phyloP scores from a whole-genome alignment of 2,113 vertebrate genomes.

The Acanthochromis polyacanthus region DNA sequence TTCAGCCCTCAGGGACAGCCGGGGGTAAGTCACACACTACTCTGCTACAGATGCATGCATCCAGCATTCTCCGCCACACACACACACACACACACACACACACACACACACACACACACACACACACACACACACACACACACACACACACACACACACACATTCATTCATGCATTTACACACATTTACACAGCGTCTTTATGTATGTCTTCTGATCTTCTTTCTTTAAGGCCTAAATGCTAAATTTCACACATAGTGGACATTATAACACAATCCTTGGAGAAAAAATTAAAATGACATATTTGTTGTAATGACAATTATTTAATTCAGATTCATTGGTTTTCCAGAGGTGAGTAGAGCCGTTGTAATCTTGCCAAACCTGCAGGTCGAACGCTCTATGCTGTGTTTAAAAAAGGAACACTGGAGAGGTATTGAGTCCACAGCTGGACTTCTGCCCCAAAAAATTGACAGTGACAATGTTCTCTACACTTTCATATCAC shows the following conservation, averaged over 20 bases:
- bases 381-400: conserved; percentile 2
- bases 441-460: background rate
- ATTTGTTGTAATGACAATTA: no score
- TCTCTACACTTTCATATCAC: background rate
- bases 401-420: background rate
- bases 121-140: conserved; percentile 24
- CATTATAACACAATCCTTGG: background rate
- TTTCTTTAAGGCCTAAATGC: conserved; percentile 4
- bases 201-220: background rate
- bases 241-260: background rate
- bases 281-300: background rate
- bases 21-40: conserved; percentile 79
- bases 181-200: background rate
- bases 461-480: background rate
- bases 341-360: background rate
- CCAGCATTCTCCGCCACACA: conserved; percentile 15
- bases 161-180: conserved; percentile 24
- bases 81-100: conserved; percentile 2
- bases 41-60: conserved; percentile 47
- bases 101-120: no score
- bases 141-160: no score
- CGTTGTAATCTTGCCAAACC: background rate
- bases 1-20: conserved; percentile 69
- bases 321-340: background rate
- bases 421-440: background rate